Evolutionary conservation across 2,113 vertebrate species (phyloP).

Genomic region (Forbesichthys agassizii): DNA sequence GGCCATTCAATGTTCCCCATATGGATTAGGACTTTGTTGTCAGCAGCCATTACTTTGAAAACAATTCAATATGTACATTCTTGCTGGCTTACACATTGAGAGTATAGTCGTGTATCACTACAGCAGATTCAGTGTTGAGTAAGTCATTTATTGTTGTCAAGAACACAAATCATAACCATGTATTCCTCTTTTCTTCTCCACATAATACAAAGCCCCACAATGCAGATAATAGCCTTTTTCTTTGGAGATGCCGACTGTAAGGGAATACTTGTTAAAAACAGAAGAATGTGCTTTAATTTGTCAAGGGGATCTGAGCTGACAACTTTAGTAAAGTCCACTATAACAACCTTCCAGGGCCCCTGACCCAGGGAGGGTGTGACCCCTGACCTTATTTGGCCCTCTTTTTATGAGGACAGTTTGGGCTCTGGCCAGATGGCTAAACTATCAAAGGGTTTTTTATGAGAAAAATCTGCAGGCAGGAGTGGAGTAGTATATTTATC

Average conservation of each 20-base stretch:
- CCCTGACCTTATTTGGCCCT: conserved; percentile 92
- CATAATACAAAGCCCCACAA: background rate
- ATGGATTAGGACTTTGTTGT: conserved; percentile 31
- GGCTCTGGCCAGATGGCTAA: conserved; percentile 96
- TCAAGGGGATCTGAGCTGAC: conserved; percentile 88
- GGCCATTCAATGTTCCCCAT: conserved; percentile 29
- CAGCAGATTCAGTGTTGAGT: too few relatives aligned
- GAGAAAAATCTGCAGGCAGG: conserved; percentile 93
- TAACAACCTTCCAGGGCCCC: conserved; percentile 85
- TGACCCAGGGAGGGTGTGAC: conserved; percentile 92
- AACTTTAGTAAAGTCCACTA: conserved; percentile 90
- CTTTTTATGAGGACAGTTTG: conserved; percentile 92
- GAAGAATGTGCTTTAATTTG: conserved; percentile 96
- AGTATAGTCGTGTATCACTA: too few relatives aligned
- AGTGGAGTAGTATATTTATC: conserved; percentile 84
- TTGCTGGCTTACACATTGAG: background rate
- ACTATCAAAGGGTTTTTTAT: conserved; percentile 98
- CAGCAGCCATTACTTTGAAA: too few relatives aligned
- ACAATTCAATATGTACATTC: background rate
- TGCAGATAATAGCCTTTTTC: conserved; percentile 76
- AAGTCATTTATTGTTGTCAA: background rate
- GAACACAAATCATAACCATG: conserved; percentile 10
- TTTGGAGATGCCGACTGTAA: conserved; percentile 76
- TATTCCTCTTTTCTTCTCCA: background rate
- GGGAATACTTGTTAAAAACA: conserved; percentile 82